These are phyloP conservation scores for Willisornis vidua DNA, from an alignment of 2,113 vertebrate genomes.

Conservation along the genomic window DNA sequence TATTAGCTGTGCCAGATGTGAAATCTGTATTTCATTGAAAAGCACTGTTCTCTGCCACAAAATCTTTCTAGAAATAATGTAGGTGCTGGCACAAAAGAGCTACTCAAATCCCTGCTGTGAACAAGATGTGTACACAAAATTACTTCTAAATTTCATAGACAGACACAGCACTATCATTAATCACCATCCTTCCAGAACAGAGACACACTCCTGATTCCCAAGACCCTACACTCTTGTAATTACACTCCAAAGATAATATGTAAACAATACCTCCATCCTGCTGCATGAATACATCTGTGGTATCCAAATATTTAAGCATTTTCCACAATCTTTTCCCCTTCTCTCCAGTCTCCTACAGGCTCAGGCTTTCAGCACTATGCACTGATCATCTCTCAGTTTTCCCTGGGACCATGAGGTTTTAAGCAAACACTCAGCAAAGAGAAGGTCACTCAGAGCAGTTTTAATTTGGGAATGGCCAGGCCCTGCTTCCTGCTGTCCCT, in stretches of 20 bases:
- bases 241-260: not conserved
- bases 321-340: not conserved
- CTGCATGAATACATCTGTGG: conserved; percentile 70
- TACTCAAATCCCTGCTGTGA: not conserved
- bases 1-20: conserved; percentile 18
- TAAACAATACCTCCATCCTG: conserved; percentile 67
- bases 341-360: not conserved
- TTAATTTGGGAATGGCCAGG: not conserved
- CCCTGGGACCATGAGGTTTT: not conserved
- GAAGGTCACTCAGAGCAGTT: not conserved
- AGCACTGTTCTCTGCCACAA: not conserved
- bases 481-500: not conserved
- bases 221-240: not conserved
- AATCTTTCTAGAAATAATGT: not conserved
- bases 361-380: not conserved
- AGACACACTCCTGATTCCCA: not conserved
- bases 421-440: not conserved
- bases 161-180: not conserved
- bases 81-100: not conserved
- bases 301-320: conserved; percentile 77
- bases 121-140: not conserved
- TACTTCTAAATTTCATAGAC: not conserved
- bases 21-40: not conserved
- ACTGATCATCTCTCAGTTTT: not conserved
- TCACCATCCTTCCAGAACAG: not conserved